A percentile compares a stretch with the other conserved stretches of the same genome.
Conservation (phyloP, 2,113 vertebrate genomes). For the Taxidea taxus region DNA sequence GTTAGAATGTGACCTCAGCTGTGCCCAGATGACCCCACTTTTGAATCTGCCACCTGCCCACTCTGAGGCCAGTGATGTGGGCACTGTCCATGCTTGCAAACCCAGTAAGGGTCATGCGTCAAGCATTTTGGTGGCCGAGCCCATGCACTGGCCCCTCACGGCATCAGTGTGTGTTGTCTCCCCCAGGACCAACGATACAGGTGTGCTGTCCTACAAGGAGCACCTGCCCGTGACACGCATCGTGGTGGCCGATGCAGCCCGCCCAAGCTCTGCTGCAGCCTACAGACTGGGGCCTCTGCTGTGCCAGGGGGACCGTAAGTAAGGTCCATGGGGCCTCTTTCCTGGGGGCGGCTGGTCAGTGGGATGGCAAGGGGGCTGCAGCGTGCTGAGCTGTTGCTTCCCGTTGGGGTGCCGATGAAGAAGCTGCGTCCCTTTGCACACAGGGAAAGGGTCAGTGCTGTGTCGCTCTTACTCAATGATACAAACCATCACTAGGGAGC, state of each 20-base stretch:
- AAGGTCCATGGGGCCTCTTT: not conserved
- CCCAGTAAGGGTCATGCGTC: accelerated
- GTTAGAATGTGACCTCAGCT: not conserved
- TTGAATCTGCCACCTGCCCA: not conserved
- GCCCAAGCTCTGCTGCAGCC: not conserved
- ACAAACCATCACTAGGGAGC: not conserved
- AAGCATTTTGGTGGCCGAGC: not conserved
- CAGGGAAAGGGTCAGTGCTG: not conserved
- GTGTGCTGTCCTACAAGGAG: not conserved
- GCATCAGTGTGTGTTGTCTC: not conserved
- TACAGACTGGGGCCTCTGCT: not conserved
- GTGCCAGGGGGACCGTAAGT: not conserved
- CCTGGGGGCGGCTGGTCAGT: not conserved
- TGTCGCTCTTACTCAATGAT: not conserved
- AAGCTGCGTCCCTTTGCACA: not conserved
- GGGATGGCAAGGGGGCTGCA: not conserved
- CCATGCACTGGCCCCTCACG: no score
- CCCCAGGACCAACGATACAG: not conserved
- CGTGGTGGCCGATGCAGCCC: not conserved
- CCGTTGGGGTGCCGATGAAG: no score
- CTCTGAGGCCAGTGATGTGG: not conserved
- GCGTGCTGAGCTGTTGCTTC: no score
- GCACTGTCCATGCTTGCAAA: not conserved
- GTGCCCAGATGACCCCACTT: no score
- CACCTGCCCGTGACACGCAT: not conserved